Evolutionary conservation across 1,140 invertebrate genomes (phyloP), one percentile per base, ranked within the genome.

Genomic region (Apocrypta bakeri): DNA sequence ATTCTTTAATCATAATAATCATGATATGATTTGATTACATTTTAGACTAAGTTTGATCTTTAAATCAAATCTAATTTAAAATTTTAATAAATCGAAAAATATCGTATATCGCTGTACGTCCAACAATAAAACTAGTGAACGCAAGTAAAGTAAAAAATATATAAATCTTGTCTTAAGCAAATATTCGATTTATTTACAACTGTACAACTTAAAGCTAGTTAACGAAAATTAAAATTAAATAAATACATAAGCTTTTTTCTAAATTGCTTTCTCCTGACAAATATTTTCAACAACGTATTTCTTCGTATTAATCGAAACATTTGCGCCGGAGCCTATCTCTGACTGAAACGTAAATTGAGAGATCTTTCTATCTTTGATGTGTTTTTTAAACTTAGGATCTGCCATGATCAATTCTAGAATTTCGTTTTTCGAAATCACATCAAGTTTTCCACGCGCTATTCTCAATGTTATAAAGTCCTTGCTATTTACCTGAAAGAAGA

Each of bases 341-440:
- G 84, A 85, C 79, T 85, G 42, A 79, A 87, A 86, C 72, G 82
- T 85, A 71, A 87, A 63, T 4, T 84, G 78, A 7, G 82, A 48
- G n/a, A 91, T 84, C 72, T 76, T 78, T 31, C 66, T 79, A 8
- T 86, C 71, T 6, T 83, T 31, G 7, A 89, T 40, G 33, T 80
- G 63, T n/a, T 86, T 84, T 63, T 84, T 33, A 42, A 88, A 81
- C 64, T 85, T 84, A 4, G 73, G 42, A n/a, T 87, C n/a, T 73
- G 92, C 89, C 33, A 93, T 88, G 25, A 93, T 93, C 24, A 94
- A 85, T 61, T 93, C 87, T 11, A 94, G 76, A 0, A 94, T 94
- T 83, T 93, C 91, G 11, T 94, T 92, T 29, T 91, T 85, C 9
- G 88, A 91, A 74, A 95, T 88, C 25, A 88, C 87, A 42, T 95